phyloP scores from a whole-genome alignment of 2,113 vertebrate species.

The Puntigrus tetrazona region DNA sequence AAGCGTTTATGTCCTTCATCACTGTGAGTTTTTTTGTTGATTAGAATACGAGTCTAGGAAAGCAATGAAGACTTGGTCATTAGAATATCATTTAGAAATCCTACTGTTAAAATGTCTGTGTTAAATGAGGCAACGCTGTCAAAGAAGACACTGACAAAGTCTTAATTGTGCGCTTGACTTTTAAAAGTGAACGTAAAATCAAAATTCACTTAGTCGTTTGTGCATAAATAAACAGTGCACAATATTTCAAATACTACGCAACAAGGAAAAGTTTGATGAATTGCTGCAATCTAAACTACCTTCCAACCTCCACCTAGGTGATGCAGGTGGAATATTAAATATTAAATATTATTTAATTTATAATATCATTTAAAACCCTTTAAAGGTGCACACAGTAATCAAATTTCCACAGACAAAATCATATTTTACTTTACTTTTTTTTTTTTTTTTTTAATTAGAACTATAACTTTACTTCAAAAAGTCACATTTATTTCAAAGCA shows the following conservation, averaged over 20 bases:
- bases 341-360: too few species aligned
- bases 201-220: neutral
- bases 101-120: slow-evolving; percentile 3
- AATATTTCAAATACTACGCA: neutral
- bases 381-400: neutral
- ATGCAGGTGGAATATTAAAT: neutral
- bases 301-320: neutral
- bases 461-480: neutral
- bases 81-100: slow-evolving; percentile 23
- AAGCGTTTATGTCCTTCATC: slow-evolving; percentile 15
- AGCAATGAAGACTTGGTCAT: neutral
- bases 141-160: neutral
- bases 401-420: neutral
- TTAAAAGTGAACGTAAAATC: slow-evolving; percentile 9
- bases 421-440: too few species aligned
- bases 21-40: neutral
- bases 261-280: neutral
- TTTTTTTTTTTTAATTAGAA: neutral
- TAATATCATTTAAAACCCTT: neutral
- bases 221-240: neutral
- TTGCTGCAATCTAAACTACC: neutral
- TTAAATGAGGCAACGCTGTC: neutral
- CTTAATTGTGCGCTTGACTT: neutral
- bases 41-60: neutral
- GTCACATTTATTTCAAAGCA: neutral